A percentile compares a stretch with the other conserved stretches of the same genome.
These are phyloP conservation scores for Lasioglossum marginatum DNA, from an alignment of 2,888 invertebrate species.

Conservation along the genomic window DNA sequence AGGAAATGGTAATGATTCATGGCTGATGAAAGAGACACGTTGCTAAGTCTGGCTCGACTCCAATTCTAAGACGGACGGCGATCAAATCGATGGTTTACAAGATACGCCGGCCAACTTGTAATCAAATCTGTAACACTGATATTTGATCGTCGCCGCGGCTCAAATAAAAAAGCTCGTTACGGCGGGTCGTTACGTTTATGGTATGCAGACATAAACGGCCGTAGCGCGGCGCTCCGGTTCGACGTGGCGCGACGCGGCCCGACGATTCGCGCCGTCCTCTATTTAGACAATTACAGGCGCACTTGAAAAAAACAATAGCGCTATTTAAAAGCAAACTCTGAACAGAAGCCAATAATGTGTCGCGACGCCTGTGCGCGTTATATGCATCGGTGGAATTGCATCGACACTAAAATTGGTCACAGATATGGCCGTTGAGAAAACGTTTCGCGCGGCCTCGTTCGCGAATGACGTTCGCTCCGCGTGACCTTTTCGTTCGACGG, in stretches of 20 bases:
- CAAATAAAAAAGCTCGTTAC: slow-evolving; percentile 41
- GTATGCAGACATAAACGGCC: slow-evolving; percentile 38
- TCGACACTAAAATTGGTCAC: slow-evolving; percentile 40
- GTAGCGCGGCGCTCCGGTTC: neutral
- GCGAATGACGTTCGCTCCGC: slow-evolving; percentile 6
- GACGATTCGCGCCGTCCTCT: slow-evolving; percentile 41
- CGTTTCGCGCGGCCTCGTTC: slow-evolving; percentile 21
- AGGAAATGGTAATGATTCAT: slow-evolving; percentile 54
- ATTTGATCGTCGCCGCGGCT: slow-evolving; percentile 31
- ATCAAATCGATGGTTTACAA: slow-evolving; percentile 61
- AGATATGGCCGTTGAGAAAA: slow-evolving; percentile 31
- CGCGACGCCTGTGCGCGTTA: slow-evolving; percentile 15
- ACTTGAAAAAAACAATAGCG: slow-evolving; percentile 70
- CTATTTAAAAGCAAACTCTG: slow-evolving; percentile 67
- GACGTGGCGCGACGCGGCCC: neutral
- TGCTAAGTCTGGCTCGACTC: slow-evolving; percentile 61
- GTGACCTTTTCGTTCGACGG: slow-evolving; percentile 1
- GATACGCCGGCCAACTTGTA: slow-evolving; percentile 39
- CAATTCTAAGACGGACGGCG: slow-evolving; percentile 52
- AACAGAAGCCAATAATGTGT: slow-evolving; percentile 65
- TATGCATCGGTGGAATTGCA: slow-evolving; percentile 35
- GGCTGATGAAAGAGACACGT: slow-evolving; percentile 58
- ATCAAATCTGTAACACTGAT: slow-evolving; percentile 53
- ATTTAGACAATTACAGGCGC: slow-evolving; percentile 57
- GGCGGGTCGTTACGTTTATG: slow-evolving; percentile 20